A percentile compares a stretch with the other conserved stretches of the same genome.
phyloP scores from a whole-genome alignment of 2,888 invertebrate species.

The Mesorhabditis sp. region DNA sequence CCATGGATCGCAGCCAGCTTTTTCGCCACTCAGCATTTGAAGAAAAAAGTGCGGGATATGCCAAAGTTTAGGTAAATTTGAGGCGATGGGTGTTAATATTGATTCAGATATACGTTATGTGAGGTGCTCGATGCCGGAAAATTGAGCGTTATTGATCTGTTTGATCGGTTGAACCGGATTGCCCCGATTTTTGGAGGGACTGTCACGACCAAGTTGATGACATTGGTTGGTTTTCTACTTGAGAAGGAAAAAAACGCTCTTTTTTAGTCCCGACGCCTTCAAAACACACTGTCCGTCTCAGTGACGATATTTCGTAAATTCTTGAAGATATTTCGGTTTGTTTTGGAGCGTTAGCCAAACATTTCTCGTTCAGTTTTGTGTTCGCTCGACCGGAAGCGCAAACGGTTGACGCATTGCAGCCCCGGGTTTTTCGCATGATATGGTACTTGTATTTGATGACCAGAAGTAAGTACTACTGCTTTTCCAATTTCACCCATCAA shows the following conservation, averaged over 20 bases:
- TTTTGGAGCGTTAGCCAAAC: background rate
- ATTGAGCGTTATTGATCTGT: background rate
- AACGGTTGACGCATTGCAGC: background rate
- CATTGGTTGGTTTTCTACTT: no score
- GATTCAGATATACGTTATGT: background rate
- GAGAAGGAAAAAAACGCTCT: background rate
- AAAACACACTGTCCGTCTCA: conserved; percentile 4
- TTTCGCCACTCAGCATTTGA: background rate
- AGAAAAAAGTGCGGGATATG: background rate
- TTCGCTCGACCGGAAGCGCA: background rate
- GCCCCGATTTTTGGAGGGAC: background rate
- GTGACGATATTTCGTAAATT: background rate
- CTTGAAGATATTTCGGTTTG: background rate
- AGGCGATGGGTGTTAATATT: background rate
- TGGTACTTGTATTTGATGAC: background rate
- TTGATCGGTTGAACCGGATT: background rate
- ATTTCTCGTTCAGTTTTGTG: background rate
- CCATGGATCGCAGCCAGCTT: background rate
- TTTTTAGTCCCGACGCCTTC: background rate
- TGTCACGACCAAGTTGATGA: background rate
- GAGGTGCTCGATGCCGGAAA: background rate
- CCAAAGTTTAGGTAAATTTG: background rate
- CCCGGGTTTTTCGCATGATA: background rate
- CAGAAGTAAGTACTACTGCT: background rate
- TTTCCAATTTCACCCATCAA: background rate